Percentiles rank a stretch among this genome's conserved stretches.
phyloP scores from a whole-genome alignment of 2,113 vertebrate species.

The Callaeas wilsoni region DNA sequence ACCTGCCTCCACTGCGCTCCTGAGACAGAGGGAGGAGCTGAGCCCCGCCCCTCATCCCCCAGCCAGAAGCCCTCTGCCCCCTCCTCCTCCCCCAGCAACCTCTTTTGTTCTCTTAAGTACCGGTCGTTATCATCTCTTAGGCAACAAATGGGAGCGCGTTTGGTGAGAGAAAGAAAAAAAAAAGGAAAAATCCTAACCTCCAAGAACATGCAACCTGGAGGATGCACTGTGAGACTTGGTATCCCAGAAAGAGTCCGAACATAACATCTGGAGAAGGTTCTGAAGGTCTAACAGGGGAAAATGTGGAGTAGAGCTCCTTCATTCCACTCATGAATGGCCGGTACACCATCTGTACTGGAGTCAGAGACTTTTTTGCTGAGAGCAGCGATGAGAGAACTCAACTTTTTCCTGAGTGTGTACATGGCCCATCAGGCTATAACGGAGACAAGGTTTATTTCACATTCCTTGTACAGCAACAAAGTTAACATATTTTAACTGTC shows the following conservation, averaged over 20 bases:
- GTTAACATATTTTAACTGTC: not conserved
- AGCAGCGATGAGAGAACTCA: no score
- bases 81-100: not conserved
- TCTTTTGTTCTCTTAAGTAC: not conserved
- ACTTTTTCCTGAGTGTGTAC: not conserved
- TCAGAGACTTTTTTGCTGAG: not conserved
- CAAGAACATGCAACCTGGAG: not conserved
- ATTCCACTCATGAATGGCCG: not conserved
- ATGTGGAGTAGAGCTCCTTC: not conserved
- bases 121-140: not conserved
- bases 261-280: not conserved
- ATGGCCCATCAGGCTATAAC: not conserved
- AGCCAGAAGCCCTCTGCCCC: not conserved
- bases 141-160: not conserved
- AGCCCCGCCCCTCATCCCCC: not conserved
- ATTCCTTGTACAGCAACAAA: not conserved
- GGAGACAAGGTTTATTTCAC: not conserved
- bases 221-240: not conserved
- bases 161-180: not conserved
- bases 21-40: not conserved
- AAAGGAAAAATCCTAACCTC: no score
- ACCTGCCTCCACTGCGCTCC: not conserved
- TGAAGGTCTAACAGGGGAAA: not conserved
- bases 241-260: not conserved
- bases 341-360: not conserved